These are phyloP conservation scores for Chloebia gouldiae DNA, from an alignment of 2,113 vertebrate genomes.

Conservation along the genomic window DNA sequence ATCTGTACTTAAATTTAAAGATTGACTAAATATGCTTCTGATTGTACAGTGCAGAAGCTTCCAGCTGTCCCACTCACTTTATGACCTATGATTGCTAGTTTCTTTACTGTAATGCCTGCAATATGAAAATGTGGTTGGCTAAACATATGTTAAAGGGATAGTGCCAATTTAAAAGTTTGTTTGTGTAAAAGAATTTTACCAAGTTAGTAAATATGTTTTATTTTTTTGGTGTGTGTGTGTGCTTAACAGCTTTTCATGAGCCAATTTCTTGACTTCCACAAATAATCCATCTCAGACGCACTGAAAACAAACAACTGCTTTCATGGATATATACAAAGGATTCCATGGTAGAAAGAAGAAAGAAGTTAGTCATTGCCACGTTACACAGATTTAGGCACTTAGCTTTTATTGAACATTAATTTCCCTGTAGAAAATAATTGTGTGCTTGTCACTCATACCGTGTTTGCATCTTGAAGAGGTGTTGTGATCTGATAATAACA, in stretches of 20 bases:
- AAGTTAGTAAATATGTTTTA: background rate
- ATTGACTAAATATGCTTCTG: background rate
- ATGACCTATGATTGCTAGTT: background rate
- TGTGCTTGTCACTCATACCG: background rate
- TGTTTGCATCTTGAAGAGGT: background rate
- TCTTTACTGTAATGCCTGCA: background rate
- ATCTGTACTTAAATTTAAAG: background rate
- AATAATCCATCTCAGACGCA: background rate
- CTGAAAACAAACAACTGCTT: background rate
- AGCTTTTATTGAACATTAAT: background rate
- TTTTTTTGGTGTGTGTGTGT: background rate
- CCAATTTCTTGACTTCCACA: background rate
- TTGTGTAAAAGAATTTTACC: background rate
- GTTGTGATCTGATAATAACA: background rate
- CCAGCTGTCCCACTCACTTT: background rate
- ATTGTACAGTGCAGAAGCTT: background rate
- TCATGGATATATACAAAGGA: background rate
- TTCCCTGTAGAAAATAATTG: background rate
- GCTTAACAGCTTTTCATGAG: background rate
- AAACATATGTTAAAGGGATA: background rate
- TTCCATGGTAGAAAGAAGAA: background rate
- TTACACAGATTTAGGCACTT: background rate
- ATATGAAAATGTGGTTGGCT: background rate
- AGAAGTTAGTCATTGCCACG: background rate
- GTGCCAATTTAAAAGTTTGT: background rate